These are phyloP conservation scores for Ophiodon elongatus DNA, from an alignment of 2,113 vertebrate genomes.

Conservation along the genomic window DNA sequence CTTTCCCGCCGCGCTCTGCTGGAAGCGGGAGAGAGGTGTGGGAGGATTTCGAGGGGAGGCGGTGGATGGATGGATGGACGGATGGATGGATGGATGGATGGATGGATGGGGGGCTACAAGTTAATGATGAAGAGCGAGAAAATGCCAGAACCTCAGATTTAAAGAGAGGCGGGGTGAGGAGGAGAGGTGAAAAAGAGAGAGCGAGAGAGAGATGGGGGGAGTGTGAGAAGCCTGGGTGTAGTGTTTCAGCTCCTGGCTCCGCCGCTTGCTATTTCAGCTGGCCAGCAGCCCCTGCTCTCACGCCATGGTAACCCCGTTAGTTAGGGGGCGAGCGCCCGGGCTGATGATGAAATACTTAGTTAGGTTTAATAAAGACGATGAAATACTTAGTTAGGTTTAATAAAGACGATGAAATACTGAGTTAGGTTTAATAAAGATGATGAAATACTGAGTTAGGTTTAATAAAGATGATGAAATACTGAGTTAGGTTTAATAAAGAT, in stretches of 20 bases:
- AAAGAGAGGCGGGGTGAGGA: slow-evolving; percentile 27
- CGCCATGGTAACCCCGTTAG: slow-evolving; percentile 74
- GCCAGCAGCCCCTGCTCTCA: slow-evolving; percentile 82
- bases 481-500: too few relatives aligned
- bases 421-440: too few relatives aligned
- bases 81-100: too few relatives aligned
- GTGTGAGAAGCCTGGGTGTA: slow-evolving; percentile 66
- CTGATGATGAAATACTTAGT: too few relatives aligned
- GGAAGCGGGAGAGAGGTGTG: slow-evolving; percentile 43
- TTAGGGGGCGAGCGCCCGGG: slow-evolving; percentile 44
- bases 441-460: too few relatives aligned
- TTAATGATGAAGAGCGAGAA: slow-evolving; percentile 39
- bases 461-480: too few relatives aligned
- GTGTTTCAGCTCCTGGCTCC: slow-evolving; percentile 77
- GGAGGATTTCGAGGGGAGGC: slow-evolving; percentile 36
- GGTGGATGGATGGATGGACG: neutral
- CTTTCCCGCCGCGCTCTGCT: slow-evolving; percentile 26
- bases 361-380: too few relatives aligned
- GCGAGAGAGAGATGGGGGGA: neutral
- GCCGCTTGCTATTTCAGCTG: slow-evolving; percentile 84
- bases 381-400: too few relatives aligned
- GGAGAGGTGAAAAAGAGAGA: neutral
- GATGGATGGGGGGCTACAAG: slow-evolving; percentile 8
- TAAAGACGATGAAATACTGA: too few relatives aligned
- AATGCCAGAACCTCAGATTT: slow-evolving; percentile 48